Evolutionary conservation across 2,113 vertebrate genomes (phyloP), one percentile per base, ranked within the genome.

Genomic region (Eulacestoma nigropectus): DNA sequence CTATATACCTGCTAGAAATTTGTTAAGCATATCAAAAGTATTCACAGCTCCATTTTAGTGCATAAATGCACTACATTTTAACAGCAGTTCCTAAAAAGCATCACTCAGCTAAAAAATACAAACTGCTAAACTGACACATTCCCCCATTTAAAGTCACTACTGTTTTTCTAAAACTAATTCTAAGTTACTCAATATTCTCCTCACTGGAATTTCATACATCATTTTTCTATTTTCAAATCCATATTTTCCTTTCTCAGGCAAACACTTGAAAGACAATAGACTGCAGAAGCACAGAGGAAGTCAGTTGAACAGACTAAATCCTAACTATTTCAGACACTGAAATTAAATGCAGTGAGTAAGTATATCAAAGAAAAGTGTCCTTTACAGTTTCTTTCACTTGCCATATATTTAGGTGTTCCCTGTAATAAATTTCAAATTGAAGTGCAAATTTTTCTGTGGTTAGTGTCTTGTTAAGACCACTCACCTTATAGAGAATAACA

Each of bases 401-500:
- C 42, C 39, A 26, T 16, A 62, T 25, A 32, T 30, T 65, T 57
- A 42, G 10, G 18, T 37, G 11, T 21, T 75, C 60, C 37, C 23
- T 46, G 27, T 16, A 82, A 87, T 5, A 87, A 69, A 55, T 42
- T 69, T 42, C 53, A 62, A 77, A 65, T 5, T 32, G 30, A 83
- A 73, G 16, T 3, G 7, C 21, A 35, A n/a, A 25, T 86, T 63
- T 52, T 60, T 64, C 79, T 15, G 39, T 30, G 23, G 69, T 73
- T 16, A 41, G 29, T 6, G 3, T 44, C 41, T 67, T 78, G 42
- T 67, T 13, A 39, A 27, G 39, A 78, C 10, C 29, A 35, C 97
- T 94, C 97, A 99, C 99, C 99, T 99, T 99, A 91, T 99, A 99
- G 33, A 99, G 98, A 86, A 99, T 99, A 89, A 99, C 99, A 41